Percentiles rank a stretch among this genome's conserved stretches.
Conservation (phyloP, 2,888 invertebrate genomes). For the Oscheius sp. region DNA sequence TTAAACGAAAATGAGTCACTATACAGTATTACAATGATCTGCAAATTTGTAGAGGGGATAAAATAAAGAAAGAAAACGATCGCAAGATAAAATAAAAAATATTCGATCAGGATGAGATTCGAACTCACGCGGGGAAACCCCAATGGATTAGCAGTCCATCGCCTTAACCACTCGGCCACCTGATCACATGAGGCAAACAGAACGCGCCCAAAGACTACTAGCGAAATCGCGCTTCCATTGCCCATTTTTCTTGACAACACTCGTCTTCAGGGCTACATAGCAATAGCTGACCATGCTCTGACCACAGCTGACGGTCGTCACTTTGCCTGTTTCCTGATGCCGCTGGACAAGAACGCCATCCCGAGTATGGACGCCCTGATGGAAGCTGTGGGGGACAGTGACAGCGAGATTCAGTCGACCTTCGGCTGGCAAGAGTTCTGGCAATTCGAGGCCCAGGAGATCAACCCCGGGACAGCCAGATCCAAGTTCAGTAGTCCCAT, state of each 20-base stretch:
- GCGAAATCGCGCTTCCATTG: background rate
- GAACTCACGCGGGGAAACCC: slow-evolving; percentile 73
- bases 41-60: background rate
- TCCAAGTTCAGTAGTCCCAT: slow-evolving; percentile 50
- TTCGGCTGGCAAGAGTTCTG: slow-evolving; percentile 73
- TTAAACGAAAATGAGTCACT: background rate
- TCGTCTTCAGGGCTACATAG: slow-evolving; percentile 58
- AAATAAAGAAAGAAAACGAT: too few species aligned
- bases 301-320: slow-evolving; percentile 67
- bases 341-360: slow-evolving; percentile 66
- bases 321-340: slow-evolving; percentile 68
- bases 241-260: background rate
- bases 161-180: slow-evolving; percentile 38
- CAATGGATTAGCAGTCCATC: slow-evolving; percentile 66
- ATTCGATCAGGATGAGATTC: slow-evolving; percentile 63
- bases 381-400: slow-evolving; percentile 64
- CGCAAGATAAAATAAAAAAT: too few species aligned
- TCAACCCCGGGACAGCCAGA: slow-evolving; percentile 55
- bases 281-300: slow-evolving; percentile 70
- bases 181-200: slow-evolving; percentile 3
- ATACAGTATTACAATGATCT: background rate
- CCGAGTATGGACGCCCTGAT: slow-evolving; percentile 64
- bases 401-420: slow-evolving; percentile 62
- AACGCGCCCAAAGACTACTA: background rate
- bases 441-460: slow-evolving; percentile 70